Evolutionary conservation across 2,797 vertebrate genomes (phyloP), one percentile per base, ranked within the genome.

Genomic region (Coracias cyanogaster): DNA sequence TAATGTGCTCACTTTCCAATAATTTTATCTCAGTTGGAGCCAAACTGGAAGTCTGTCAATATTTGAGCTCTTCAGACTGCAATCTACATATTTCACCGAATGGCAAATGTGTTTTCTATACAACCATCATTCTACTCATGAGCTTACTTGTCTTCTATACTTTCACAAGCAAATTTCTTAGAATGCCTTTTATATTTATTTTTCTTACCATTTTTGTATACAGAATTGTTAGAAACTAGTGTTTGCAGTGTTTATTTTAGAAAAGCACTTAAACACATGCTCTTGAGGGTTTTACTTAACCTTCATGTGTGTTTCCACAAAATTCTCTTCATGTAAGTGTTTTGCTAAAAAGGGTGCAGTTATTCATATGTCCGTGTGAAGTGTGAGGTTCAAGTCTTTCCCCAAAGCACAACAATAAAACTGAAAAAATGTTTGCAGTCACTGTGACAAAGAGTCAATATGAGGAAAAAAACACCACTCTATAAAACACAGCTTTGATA

Each of bases 21-120:
- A 93, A 78, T 95, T 95, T 77, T 89, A 65, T 83, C 87, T 94
- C 52, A 2, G 3, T 18, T 96, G 79, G 43, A 94, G 88, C 92
- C 95, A 91, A 95, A 82, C 84, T 95, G 94, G 88, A 97, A 93
- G 78, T 60, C 77, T 91, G 87, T 96, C 92, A 94, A 93, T 70
- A 79, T 79, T 15, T 80, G 73, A 94, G 64, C 65, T 96, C 74
- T 91, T 87, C 77, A 70, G 58, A 84, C 78, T 35, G n/a, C 62
- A 60, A 86, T 93, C 84, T 96, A 48, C 58, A n/a, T 94, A 78
- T 92, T 96, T 89, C 81, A 65, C 90, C 0, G 1, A 86, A 80
- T 45, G 49, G 83, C 25, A 49, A 91, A 66, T 10, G 4, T 90
- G 55, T 81, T 93, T 84, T 72, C 52, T 90, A 2, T 73, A 69